Evolutionary conservation across 2,113 vertebrate species (phyloP).

Genomic region (Pseudonaja textilis): DNA sequence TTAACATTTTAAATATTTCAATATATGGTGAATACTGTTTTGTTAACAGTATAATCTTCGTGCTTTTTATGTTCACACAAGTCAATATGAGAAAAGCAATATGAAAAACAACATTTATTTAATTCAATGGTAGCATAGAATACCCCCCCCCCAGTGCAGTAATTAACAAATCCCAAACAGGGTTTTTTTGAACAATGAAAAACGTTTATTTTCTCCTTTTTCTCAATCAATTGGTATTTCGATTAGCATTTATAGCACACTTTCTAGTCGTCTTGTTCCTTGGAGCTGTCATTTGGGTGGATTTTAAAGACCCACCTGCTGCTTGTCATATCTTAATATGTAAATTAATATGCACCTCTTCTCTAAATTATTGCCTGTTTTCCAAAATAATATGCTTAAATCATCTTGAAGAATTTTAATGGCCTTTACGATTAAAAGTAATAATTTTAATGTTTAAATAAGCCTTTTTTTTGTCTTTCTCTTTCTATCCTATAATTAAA

Average conservation of each 20-base stretch:
- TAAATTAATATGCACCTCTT: neutral
- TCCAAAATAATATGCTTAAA: constrained; percentile 38
- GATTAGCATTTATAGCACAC: neutral
- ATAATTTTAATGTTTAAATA: constrained; percentile 15
- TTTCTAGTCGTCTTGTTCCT: neutral
- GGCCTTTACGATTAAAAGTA: constrained; percentile 7
- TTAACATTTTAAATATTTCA: neutral
- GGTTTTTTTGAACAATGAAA: neutral
- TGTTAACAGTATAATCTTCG: neutral
- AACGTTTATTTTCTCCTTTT: neutral
- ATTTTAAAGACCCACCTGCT: neutral
- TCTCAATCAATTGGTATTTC: neutral
- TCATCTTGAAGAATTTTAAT: constrained; percentile 43
- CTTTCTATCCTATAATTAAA: constrained; percentile 14
- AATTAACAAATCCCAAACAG: neutral
- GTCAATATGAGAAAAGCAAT: neutral
- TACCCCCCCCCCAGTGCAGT: no score
- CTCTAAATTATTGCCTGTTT: constrained; percentile 12
- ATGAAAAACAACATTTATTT: neutral
- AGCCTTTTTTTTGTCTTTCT: neutral
- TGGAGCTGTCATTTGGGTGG: neutral
- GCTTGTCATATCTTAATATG: neutral
- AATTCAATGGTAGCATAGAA: neutral
- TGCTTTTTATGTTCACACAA: neutral
- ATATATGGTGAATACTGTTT: neutral